A percentile compares a stretch with the other conserved stretches of the same genome.
Conservation (phyloP, 2,113 vertebrate genomes). For the Glaucomys volans region DNA sequence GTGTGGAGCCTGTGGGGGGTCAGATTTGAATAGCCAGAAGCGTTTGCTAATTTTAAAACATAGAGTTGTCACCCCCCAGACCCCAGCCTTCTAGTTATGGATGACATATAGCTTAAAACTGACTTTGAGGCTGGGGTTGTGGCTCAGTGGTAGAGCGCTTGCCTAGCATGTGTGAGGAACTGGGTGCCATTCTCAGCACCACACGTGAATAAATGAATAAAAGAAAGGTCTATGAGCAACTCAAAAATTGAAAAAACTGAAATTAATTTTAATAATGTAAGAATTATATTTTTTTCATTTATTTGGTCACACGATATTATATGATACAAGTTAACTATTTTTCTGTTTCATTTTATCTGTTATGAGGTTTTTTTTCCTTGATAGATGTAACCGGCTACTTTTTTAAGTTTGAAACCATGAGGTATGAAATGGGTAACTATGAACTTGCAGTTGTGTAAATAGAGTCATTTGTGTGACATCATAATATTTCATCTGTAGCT, state of each 20-base stretch:
- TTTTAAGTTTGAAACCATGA: constrained; percentile 8
- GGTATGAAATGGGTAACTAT: neutral
- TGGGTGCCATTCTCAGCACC: too few species aligned
- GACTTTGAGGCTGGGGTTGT: neutral
- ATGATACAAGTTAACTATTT: neutral
- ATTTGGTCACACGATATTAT: neutral
- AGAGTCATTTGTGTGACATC: neutral
- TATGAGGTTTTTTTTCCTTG: neutral
- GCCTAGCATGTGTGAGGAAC: too few species aligned
- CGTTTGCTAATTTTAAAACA: neutral
- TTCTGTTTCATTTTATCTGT: neutral
- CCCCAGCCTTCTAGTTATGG: neutral
- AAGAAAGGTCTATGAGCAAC: too few species aligned
- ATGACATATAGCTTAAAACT: neutral
- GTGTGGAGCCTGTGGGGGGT: neutral
- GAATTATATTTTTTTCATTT: neutral
- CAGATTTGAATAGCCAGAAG: neutral
- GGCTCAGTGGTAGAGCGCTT: too few species aligned
- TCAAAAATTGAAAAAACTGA: too few species aligned
- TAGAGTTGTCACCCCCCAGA: neutral
- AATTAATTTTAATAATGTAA: neutral
- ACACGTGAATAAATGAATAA: too few species aligned
- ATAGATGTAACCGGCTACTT: neutral
- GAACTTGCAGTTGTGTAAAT: neutral
- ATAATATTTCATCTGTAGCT: neutral